phyloP scores from a whole-genome alignment of 2,888 invertebrate genomes.

The Minunthozetes semirufus region DNA sequence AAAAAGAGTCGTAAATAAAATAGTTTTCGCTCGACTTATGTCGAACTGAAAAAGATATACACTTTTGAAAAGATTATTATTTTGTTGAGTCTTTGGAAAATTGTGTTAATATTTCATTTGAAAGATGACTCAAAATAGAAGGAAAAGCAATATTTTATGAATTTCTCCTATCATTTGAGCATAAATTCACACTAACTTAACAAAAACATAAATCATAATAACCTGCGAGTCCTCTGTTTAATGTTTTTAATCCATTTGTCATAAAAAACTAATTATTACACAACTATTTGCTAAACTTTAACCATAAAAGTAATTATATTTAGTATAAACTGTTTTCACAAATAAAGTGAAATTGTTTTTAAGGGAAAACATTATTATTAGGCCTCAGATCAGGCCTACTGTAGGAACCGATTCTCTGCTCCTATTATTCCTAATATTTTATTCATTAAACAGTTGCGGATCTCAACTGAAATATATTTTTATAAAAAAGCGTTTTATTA shows the following conservation, averaged over 20 bases:
- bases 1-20: not conserved
- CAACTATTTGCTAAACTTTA: not conserved
- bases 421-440: too few relatives aligned
- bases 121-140: not conserved
- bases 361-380: too few relatives aligned
- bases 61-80: constrained; percentile 6
- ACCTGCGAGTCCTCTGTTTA: not conserved
- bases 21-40: not conserved
- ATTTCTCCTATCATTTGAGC: not conserved
- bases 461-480: not conserved
- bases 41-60: not conserved
- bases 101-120: constrained; percentile 23
- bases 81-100: not conserved
- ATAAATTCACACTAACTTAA: not conserved
- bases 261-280: constrained; percentile 17
- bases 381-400: too few relatives aligned
- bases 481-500: not conserved
- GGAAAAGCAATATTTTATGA: not conserved
- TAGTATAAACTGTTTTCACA: not conserved
- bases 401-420: too few relatives aligned
- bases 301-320: not conserved
- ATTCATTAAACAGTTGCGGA: too few relatives aligned
- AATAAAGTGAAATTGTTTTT: too few relatives aligned
- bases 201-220: not conserved
- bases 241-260: constrained; percentile 10